Conservation (phyloP, 1,140 invertebrate species). For the Delia radicum region DNA sequence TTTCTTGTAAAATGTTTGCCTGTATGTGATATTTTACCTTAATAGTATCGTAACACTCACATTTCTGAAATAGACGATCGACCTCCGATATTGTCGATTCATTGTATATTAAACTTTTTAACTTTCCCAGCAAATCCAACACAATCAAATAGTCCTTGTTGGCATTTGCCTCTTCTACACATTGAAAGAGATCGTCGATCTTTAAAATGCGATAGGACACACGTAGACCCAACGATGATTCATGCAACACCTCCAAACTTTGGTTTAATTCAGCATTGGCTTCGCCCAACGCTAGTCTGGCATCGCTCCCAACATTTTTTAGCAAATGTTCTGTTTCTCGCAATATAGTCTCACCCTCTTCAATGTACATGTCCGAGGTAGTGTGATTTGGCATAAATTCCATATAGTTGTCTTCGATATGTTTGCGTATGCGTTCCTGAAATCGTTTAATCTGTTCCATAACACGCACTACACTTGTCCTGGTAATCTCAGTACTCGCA, state of each 20-base stretch:
- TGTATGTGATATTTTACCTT: slow-evolving; percentile 49
- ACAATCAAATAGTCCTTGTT: slow-evolving; percentile 43
- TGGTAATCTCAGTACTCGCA: slow-evolving; percentile 32
- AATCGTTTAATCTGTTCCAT: slow-evolving; percentile 42
- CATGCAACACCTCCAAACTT: slow-evolving; percentile 37
- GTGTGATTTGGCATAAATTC: slow-evolving; percentile 51
- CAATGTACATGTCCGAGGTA: slow-evolving; percentile 41
- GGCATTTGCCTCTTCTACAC: slow-evolving; percentile 43
- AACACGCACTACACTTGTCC: slow-evolving; percentile 41
- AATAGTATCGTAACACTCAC: slow-evolving; percentile 48
- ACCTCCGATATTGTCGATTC: slow-evolving; percentile 34
- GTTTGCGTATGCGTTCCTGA: slow-evolving; percentile 41
- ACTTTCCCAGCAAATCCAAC: slow-evolving; percentile 39
- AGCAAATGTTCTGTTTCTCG: slow-evolving; percentile 42
- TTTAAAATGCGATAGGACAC: slow-evolving; percentile 43
- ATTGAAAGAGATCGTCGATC: slow-evolving; percentile 49
- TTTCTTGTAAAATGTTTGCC: slow-evolving; percentile 45
- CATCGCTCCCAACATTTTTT: slow-evolving; percentile 36
- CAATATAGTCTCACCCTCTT: slow-evolving; percentile 37
- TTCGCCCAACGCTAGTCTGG: slow-evolving; percentile 32
- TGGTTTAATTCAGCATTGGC: slow-evolving; percentile 39
- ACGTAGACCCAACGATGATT: slow-evolving; percentile 39
- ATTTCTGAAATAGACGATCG: slow-evolving; percentile 40
- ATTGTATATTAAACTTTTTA: slow-evolving; percentile 41
- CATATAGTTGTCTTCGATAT: slow-evolving; percentile 48